These are phyloP conservation scores for Druon quercuslanigerum DNA, from an alignment of 1,140 invertebrate genomes.

Conservation along the genomic window DNA sequence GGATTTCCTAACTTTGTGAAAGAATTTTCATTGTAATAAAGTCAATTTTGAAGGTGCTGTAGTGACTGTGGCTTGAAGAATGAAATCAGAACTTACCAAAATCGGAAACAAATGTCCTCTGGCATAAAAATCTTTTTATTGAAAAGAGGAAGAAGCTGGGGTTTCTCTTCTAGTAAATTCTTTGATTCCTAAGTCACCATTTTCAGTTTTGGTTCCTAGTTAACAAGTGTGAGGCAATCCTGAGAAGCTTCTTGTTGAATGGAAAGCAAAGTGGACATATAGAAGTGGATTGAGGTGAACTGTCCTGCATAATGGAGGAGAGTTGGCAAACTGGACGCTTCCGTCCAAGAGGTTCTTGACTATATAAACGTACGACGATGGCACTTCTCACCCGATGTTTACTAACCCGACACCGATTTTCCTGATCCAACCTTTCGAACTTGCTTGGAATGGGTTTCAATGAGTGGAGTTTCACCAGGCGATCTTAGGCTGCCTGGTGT, in stretches of 20 bases:
- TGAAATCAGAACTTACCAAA: too few species aligned
- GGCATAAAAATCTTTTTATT: too few species aligned
- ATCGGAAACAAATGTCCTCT: too few species aligned
- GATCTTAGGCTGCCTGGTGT: too few species aligned
- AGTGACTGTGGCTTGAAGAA: too few species aligned
- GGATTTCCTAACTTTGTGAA: neutral
- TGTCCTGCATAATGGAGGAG: slow-evolving; percentile 18
- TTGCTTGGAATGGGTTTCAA: neutral
- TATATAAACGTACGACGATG: neutral
- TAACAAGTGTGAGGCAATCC: neutral
- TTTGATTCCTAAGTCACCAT: neutral
- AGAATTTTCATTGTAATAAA: neutral
- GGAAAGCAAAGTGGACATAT: slow-evolving; percentile 17
- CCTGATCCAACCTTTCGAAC: slow-evolving; percentile 10
- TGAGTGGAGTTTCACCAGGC: too few species aligned
- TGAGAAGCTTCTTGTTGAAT: neutral
- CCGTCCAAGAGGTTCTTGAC: neutral
- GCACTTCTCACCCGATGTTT: slow-evolving; percentile 23
- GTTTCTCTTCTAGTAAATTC: too few species aligned
- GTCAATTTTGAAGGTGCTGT: too few species aligned
- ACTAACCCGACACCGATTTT: slow-evolving; percentile 23
- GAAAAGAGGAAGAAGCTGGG: too few species aligned
- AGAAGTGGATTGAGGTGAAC: neutral
- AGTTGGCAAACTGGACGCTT: slow-evolving; percentile 25
- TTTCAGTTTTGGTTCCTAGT: neutral